Evolutionary conservation across 1,140 invertebrate genomes (phyloP), one percentile per base, ranked within the genome.

Genomic region (Drosophila nebulosa): DNA sequence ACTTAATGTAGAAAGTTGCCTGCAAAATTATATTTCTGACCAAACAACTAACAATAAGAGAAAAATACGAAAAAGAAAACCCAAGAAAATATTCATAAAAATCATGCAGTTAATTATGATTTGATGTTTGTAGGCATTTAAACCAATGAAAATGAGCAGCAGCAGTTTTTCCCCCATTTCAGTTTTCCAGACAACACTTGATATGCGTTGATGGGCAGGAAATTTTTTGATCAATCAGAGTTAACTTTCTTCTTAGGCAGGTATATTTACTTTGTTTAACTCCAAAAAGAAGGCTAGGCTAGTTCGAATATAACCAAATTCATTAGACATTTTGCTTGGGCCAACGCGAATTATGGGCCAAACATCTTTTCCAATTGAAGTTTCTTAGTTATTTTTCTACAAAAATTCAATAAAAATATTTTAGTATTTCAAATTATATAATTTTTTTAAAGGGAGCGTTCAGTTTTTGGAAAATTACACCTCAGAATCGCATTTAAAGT

Each of bases 1-100:
- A 65, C 7, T 27, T 2, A 56, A 18, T 66, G 58, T 55, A 67
- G 72, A 74, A 73, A 73, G 70, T 73, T 72, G 22, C 10, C 4
- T 71, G 21, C 36, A 52, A 61, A 42, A 42, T 18, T 2, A 42
- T 42, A 18, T 42, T 9, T 42, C 9, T 14, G n/a, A 14, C n/a
- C n/a, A n/a, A n/a, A n/a, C n/a, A n/a, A 3, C 24, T 26, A 14
- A 36, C 35, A 36, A 36, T 14, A 36, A 42, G 0, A 18, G 16
- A 46, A 46, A 46, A 10, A 1, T 1, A 32, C 10, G 12, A 32
- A 12, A 32, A 32, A 2, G 21, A 46, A 6, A 46, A 10, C 6
- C n/a, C n/a, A n/a, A n/a, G n/a, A n/a, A n/a, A 46, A 46, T 62
- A 67, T 71, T 61, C 58, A 59, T 42, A 39, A 66, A 71, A 66